These are phyloP conservation scores for Lethenteron reissneri DNA, from an alignment of 2,113 vertebrate genomes.

Conservation along the genomic window DNA sequence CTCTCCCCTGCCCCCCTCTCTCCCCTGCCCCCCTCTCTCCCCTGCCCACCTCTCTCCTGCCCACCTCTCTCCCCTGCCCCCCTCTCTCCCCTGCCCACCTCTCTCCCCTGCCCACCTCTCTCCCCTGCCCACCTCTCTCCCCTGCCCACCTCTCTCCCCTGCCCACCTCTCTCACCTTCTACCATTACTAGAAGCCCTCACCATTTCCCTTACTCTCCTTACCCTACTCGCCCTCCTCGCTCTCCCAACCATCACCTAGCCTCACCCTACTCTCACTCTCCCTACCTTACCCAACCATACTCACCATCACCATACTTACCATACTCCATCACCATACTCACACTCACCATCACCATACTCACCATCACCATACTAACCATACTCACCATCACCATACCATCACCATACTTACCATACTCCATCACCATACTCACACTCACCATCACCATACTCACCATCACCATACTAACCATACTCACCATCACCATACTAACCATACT, in stretches of 20 bases:
- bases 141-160: constrained; percentile 7
- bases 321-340: too few relatives aligned
- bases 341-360: too few relatives aligned
- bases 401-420: too few relatives aligned
- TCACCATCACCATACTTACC: too few relatives aligned
- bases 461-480: too few relatives aligned
- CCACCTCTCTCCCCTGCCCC: constrained; percentile 6
- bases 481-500: too few relatives aligned
- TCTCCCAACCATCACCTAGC: neutral
- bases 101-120: constrained; percentile 8
- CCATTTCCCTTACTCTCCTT: neutral
- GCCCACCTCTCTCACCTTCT: neutral
- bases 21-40: constrained; percentile 8
- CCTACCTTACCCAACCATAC: neutral
- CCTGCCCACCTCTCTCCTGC: neutral
- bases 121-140: constrained; percentile 9
- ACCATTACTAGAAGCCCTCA: neutral
- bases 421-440: too few relatives aligned
- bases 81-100: constrained; percentile 7
- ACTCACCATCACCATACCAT: too few relatives aligned
- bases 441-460: too few relatives aligned
- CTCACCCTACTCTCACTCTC: neutral
- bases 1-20: neutral
- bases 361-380: too few relatives aligned
- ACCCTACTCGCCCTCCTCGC: constrained; percentile 11